These are phyloP conservation scores for Rhogogaster chlorosoma DNA, from an alignment of 2,888 invertebrate genomes.

Conservation along the genomic window DNA sequence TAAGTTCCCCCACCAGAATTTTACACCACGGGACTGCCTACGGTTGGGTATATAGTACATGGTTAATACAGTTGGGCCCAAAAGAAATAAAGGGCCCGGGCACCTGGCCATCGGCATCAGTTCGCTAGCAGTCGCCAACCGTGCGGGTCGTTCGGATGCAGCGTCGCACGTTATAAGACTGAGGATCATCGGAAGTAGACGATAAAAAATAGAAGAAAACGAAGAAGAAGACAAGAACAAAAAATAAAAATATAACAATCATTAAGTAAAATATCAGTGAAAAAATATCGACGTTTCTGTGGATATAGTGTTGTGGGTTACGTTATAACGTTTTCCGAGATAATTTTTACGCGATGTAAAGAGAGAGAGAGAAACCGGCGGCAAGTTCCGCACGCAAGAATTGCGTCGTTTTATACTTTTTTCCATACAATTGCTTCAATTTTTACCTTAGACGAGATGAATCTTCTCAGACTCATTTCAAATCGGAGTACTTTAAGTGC, in stretches of 20 bases:
- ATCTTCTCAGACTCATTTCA: background rate
- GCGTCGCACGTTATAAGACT: conserved; percentile 8
- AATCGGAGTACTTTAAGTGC: background rate
- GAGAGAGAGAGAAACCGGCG: background rate
- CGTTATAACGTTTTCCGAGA: background rate
- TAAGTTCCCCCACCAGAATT: conserved; percentile 68
- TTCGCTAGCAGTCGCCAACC: conserved; percentile 46
- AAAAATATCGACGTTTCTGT: background rate
- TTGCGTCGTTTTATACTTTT: conserved; percentile 2
- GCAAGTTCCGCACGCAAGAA: background rate
- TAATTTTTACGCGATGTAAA: background rate
- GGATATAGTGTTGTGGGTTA: conserved; percentile 39
- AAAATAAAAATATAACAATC: background rate
- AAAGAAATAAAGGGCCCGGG: conserved; percentile 76
- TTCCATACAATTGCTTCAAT: background rate
- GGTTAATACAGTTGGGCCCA: conserved; percentile 68
- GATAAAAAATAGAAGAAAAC: background rate
- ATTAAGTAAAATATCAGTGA: conserved; percentile 24
- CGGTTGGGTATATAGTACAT: conserved; percentile 68
- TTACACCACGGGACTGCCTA: conserved; percentile 51
- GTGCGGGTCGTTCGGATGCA: conserved; percentile 38
- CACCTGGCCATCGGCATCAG: conserved; percentile 72
- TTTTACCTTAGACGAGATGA: background rate
- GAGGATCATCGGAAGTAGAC: conserved; percentile 13
- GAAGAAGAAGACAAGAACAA: background rate